Base-by-base conservation (phyloP, 2,888 invertebrate species). In the Rhamphomyia laevipes region DNA sequence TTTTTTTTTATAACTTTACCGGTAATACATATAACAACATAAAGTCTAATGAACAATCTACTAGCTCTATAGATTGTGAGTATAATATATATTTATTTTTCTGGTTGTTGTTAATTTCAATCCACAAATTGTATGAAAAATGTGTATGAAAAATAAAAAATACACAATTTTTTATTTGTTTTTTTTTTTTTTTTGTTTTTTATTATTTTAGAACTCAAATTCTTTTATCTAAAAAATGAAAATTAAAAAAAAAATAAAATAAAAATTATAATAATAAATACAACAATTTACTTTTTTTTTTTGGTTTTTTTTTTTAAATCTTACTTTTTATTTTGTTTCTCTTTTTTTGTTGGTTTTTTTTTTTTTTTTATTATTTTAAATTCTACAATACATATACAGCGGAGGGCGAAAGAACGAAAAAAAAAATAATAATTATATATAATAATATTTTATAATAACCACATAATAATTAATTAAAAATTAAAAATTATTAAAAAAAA, bases 381-480 rank as follows among this genome's bases (percentile, higher is more conserved):
- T 67, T 65, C 68, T 68, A 68, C 67, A 68, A 67, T 68, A 67
- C 68, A 67, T 68, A 66, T 67, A 67, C 68, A 68, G 67, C 68
- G 67, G 65, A 67, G 68, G 67, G 67, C 66, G 65, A 66, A 67
- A 66, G 64, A 63, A 64, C 65, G 65, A 67, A 64, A 45, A 45
- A n/a, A 49, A 42, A 43, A 35, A 17, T 43, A 37, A n/a, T n/a
- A n/a, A 38, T 46, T 41, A 49, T 43, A 43, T 23, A 45, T 47
- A 41, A 23, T 42, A 41, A 41, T 23, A 41, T 47, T n/a, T n/a
- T 30, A 27, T 42, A 23, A 23, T 23, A 42, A 42, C 21, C n/a
- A 40, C 40, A 23, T 42, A 21, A 42, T 42, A 40, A 40, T 40
- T 38, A 40, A 40, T 40, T 18, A 40, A 18, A 38, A 38, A 38